Percentiles rank a stretch among this genome's conserved stretches.
Evolutionary conservation across 35 echinoderm and acorn worm genomes (phyloP).

Genomic region (Nesometra sesokonis): DNA sequence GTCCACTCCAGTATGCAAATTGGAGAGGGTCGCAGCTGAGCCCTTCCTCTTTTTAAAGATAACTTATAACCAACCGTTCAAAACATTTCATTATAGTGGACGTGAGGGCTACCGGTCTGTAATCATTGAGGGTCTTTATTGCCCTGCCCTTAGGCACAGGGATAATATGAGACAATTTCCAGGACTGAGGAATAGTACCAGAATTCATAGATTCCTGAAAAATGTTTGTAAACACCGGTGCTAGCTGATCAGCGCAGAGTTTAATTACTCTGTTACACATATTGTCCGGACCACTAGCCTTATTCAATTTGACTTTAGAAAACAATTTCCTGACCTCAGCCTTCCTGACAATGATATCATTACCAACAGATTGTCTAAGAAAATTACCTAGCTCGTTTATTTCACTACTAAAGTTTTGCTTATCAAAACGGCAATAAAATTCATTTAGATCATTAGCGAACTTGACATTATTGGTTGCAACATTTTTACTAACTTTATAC

Average conservation of each 20-base stretch:
- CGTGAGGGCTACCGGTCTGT: too few species aligned
- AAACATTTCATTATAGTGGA: too few species aligned
- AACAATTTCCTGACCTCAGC: constrained; percentile 30
- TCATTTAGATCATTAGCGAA: constrained; percentile 37
- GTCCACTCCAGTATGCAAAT: too few species aligned
- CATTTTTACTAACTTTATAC: constrained; percentile 1
- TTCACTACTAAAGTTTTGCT: constrained; percentile 13
- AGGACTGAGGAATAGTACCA: constrained; percentile 21
- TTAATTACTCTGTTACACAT: constrained; percentile 32
- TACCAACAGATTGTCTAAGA: not conserved
- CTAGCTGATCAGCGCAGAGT: constrained; percentile 32
- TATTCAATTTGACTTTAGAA: constrained; percentile 26
- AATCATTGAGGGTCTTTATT: not conserved
- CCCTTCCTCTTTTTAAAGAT: too few species aligned
- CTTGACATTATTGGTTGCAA: not conserved
- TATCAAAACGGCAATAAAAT: constrained; percentile 54
- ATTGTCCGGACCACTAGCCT: constrained; percentile 35
- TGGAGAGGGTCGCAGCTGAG: too few species aligned
- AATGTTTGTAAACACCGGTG: constrained; percentile 18
- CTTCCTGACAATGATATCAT: constrained; percentile 11
- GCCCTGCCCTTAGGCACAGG: not conserved
- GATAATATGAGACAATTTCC: constrained; percentile 14
- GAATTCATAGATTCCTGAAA: constrained; percentile 31
- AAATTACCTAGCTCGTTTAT: too few species aligned
- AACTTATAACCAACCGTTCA: too few species aligned